Percentiles rank a stretch among this genome's conserved stretches.
These are phyloP conservation scores for Parazoanthus swiftii DNA, from an alignment of 92 coral and sea anemone genomes.

Conservation along the genomic window DNA sequence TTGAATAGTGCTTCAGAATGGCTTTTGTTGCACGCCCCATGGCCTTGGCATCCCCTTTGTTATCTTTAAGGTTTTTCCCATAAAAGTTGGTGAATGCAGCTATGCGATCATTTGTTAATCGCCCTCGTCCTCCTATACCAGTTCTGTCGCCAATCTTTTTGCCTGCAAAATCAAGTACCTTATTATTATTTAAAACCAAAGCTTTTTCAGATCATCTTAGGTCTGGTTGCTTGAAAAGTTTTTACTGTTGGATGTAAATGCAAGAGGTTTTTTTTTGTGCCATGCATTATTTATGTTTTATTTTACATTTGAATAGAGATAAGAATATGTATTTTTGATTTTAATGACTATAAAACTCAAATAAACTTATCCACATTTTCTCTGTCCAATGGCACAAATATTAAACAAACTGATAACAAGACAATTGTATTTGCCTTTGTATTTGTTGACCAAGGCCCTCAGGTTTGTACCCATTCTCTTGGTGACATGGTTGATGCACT, in stretches of 20 bases:
- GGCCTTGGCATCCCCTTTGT: slow-evolving; percentile 58
- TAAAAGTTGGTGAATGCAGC: slow-evolving; percentile 58
- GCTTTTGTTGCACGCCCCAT: slow-evolving; percentile 72
- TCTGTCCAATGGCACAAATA: too few relatives aligned
- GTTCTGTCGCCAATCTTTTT: not conserved
- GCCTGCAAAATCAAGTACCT: not conserved
- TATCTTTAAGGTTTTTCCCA: slow-evolving; percentile 59
- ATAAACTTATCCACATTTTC: too few relatives aligned
- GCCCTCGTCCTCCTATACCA: slow-evolving; percentile 44
- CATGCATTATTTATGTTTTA: too few relatives aligned
- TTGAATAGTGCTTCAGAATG: slow-evolving; percentile 60
- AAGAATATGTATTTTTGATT: too few relatives aligned
- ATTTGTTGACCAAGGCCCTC: slow-evolving; percentile 44
- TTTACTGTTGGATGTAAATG: not conserved
- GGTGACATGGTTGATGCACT: slow-evolving; percentile 63
- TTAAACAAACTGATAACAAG: too few relatives aligned
- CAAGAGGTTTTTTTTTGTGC: too few relatives aligned
- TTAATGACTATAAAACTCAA: too few relatives aligned
- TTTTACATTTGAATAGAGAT: too few relatives aligned
- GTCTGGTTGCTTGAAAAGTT: not conserved
- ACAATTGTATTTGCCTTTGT: slow-evolving; percentile 22
- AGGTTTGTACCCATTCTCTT: slow-evolving; percentile 67
- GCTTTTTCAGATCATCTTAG: not conserved
- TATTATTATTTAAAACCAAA: not conserved
- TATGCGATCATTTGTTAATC: slow-evolving; percentile 48